A percentile compares a stretch with the other conserved stretches of the same genome.
Conservation (phyloP, 2,888 invertebrate genomes). For the Scrobipalpa costella region DNA sequence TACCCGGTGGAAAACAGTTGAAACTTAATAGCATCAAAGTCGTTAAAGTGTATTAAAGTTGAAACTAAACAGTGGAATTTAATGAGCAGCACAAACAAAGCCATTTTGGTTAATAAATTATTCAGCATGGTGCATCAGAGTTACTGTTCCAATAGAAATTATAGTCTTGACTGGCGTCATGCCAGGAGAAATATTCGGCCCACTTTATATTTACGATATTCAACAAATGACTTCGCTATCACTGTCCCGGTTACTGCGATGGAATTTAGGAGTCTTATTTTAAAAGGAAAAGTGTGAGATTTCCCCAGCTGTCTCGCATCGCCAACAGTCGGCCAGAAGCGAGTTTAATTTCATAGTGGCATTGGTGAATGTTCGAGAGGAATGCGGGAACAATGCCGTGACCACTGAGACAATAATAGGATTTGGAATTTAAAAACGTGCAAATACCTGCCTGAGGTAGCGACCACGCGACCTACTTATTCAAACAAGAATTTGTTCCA, state of each 20-base stretch:
- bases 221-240: constrained; percentile 45
- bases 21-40: not conserved
- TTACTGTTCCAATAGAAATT: constrained; percentile 65
- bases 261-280: constrained; percentile 22
- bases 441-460: constrained; percentile 29
- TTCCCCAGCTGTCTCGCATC: constrained; percentile 24
- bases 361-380: constrained; percentile 32
- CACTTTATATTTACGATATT: constrained; percentile 68
- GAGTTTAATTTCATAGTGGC: constrained; percentile 32
- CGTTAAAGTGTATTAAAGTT: not conserved
- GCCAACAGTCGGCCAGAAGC: constrained; percentile 30
- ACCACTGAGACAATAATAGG: constrained; percentile 46
- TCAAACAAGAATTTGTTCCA: constrained; percentile 7
- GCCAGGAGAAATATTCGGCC: constrained; percentile 65
- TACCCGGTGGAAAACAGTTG: not conserved
- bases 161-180: constrained; percentile 59
- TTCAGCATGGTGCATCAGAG: constrained; percentile 54
- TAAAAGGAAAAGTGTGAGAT: constrained; percentile 11
- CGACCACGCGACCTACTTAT: constrained; percentile 19
- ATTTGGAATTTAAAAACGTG: constrained; percentile 51
- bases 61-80: not conserved
- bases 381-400: constrained; percentile 38
- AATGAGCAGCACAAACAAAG: constrained; percentile 5
- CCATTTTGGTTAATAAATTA: constrained; percentile 39
- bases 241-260: constrained; percentile 23